Base-by-base conservation (phyloP, 2,888 invertebrate species). In the Calliphora vomitoria region DNA sequence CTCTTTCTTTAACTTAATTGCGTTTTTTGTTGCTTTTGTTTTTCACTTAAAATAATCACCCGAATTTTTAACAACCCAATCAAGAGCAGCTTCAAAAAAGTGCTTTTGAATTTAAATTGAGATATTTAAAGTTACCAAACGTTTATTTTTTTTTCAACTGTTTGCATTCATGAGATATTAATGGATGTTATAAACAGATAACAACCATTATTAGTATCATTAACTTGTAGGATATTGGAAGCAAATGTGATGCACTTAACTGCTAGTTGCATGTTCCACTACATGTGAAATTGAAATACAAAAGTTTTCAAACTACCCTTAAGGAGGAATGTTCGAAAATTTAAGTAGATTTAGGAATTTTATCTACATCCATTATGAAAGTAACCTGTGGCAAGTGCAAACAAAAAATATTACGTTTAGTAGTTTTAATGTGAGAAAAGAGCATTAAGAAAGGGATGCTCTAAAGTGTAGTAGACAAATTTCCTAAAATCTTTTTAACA, bases 191-290 rank as follows among this genome's bases (percentile, higher is more conserved):
- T 15, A 31, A 60, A 60, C 25, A 60, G 60, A 25, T 60, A 60
- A 60, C 60, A 25, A 60, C 15, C 15, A 31, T 60, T 31, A 60
- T 60, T 60, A 60, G 13, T 15, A 60, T 13, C 31, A 60, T 60
- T 60, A 15, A 10, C 20, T 55, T 10, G 8, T 55, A 55, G 55
- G 20, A 31, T 60, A 60, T 55, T 55, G 10, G 20, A 20, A 55
- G 58, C 25, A 58, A 25, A 62, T 35, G 8, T 62, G 15, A 38
- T 62, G 62, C 31, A 62, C 31, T 38, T 35, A 62, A 62, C 6
- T 35, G 35, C 15, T 38, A 35, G n/a, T 35, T 35, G 31, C 62
- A 35, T 60, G 58, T 58, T 58, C 4, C 10, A 58, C 11, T 11
- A 18, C n/a, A 53, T 13, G 55, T 20, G 20, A 31, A 60, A 25